Evolutionary conservation across 2,113 vertebrate genomes (phyloP), one percentile per base, ranked within the genome.

Genomic region (Eulemur macaco): DNA sequence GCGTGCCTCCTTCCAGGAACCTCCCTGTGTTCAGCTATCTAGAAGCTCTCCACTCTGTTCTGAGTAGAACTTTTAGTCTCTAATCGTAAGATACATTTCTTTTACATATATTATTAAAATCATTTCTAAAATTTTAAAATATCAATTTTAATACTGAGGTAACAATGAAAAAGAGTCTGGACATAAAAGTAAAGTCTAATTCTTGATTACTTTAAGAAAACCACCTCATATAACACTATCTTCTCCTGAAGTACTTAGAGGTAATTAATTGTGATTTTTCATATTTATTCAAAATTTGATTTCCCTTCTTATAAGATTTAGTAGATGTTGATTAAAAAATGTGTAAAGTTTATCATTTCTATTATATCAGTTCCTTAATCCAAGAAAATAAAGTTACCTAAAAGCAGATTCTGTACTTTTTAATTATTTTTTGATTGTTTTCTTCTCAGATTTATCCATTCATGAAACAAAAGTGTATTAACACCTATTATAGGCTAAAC

Each of bases 151-250:
- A 73, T 68, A 85, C 3, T 88, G 29, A 96, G 10, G 60, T 21
- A 73, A 60, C 0, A 95, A 80, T 85, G 52, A 60, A 85, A 92
- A 92, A 78, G n/a, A 93, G 8, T 52, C 23, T 90, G 29, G 50
- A 27, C 10, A 84, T 15, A 94, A 90, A 92, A 25, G 27, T 73
- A 42, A 82, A 58, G 29, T 83, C 42, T 80, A 63, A 76, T 63
- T 89, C 54, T 63, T 96, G 20, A 84, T 34, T 52, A 71, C 39
- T 77, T 93, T 6, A 93, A 89, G 31, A 92, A 92, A 69, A 58
- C 4, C 5, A 87, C 56, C 29, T 95, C 56, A 63, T 9, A 86
- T n/a, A 82, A 86, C 45, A 3, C 52, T 86, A 58, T 52, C 6
- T 50, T 95, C 54, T 97, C 68, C 23, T 93, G 14, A 77, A 93